These are phyloP conservation scores for Chydorus sphaericus DNA, from an alignment of 2,888 invertebrate species.

Conservation along the genomic window DNA sequence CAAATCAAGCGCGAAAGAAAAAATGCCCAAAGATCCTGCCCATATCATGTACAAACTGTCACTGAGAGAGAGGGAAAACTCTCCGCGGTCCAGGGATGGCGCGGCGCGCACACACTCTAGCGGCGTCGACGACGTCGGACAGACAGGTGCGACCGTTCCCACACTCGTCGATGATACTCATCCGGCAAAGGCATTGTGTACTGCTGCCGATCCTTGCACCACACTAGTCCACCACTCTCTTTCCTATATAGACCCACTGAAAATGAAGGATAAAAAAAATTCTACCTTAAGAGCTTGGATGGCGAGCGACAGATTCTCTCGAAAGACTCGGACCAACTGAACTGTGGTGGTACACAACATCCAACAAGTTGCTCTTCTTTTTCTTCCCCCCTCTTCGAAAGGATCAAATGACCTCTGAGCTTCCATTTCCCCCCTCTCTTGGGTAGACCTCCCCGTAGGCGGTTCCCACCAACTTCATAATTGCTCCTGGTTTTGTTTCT, in stretches of 20 bases:
- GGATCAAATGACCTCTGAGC: background rate
- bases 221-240: background rate
- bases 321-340: background rate
- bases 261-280: background rate
- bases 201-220: background rate
- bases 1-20: background rate
- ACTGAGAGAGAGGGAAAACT: no score
- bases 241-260: background rate
- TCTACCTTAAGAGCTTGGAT: no score
- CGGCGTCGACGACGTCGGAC: background rate
- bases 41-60: no score
- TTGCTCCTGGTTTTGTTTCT: background rate
- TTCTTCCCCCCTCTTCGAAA: background rate
- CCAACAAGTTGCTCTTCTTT: no score
- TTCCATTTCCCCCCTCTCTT: background rate
- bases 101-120: no score
- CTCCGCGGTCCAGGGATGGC: no score
- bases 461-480: background rate
- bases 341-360: background rate
- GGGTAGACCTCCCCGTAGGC: background rate
- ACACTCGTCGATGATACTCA: background rate
- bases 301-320: background rate
- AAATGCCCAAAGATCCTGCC: background rate
- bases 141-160: constrained; percentile 2
- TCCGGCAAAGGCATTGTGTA: no score